Evolutionary conservation across 2,797 vertebrate genomes (phyloP).

Genomic region (Eulemur rubriventer): DNA sequence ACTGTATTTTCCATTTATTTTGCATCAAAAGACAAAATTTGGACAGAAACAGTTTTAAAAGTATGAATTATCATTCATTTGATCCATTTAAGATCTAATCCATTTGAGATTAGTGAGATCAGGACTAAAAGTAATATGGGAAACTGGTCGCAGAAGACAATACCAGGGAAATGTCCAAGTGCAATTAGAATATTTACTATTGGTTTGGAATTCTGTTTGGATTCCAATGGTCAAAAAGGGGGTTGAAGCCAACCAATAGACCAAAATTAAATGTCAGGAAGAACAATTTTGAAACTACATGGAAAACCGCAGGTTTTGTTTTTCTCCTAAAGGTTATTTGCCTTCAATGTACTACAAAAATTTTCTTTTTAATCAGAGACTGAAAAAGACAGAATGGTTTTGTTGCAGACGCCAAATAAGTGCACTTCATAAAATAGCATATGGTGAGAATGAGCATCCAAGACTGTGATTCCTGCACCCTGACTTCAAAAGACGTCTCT

Average conservation of each 20-base stretch:
- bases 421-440: not conserved
- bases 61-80: not conserved
- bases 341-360: not conserved
- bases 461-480: not conserved
- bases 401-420: not conserved
- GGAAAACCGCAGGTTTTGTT: conserved; percentile 46
- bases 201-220: conserved; percentile 40
- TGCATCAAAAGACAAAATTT: not conserved
- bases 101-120: not conserved
- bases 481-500: not conserved
- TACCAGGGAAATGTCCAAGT: not conserved
- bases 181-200: conserved; percentile 12
- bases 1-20: not conserved
- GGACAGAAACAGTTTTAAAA: not conserved
- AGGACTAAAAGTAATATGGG: not conserved
- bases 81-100: not conserved
- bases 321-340: conserved; percentile 52
- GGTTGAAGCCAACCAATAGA: not conserved
- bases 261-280: conserved; percentile 55
- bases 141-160: not conserved
- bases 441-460: not conserved
- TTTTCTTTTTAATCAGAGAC: not conserved
- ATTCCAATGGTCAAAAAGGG: conserved; percentile 47
- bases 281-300: conserved; percentile 48
- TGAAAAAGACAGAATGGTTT: not conserved